phyloP scores from a whole-genome alignment of 2,113 vertebrate species.

The Sander lucioperca region DNA sequence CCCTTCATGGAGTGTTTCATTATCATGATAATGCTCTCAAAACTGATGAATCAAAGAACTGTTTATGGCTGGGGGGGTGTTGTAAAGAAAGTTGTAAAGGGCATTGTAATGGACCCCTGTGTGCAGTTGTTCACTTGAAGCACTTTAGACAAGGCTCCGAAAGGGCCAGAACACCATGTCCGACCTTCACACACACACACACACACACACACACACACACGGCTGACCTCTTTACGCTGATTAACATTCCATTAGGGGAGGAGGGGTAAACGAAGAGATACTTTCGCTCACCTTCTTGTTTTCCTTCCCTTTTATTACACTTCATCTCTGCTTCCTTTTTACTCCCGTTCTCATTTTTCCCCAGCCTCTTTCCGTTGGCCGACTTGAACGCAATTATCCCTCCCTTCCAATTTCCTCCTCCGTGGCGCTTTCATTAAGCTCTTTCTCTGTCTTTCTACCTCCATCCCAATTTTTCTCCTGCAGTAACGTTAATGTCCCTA shows the following conservation, averaged over 20 bases:
- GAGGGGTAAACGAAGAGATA: conserved; percentile 44
- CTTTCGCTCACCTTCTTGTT: conserved; percentile 69
- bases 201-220: conserved; percentile 32
- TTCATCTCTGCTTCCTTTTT: neutral
- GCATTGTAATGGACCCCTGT: conserved; percentile 45
- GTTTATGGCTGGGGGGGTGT: conserved; percentile 29
- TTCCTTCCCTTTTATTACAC: conserved; percentile 9
- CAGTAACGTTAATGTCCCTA: conserved; percentile 12
- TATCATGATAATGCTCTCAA: conserved; percentile 34
- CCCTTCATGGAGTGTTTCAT: neutral
- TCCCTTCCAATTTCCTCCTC: conserved; percentile 26
- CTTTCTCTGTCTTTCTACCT: neutral
- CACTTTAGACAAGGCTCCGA: conserved; percentile 54
- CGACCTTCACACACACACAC: conserved; percentile 40
- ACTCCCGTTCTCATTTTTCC: neutral
- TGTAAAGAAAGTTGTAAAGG: conserved; percentile 49
- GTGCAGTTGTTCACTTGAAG: conserved; percentile 59
- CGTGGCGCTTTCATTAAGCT: conserved; percentile 4
- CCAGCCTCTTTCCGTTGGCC: conserved; percentile 9
- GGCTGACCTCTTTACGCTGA: conserved; percentile 72
- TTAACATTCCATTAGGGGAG: conserved; percentile 78
- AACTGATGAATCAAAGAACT: conserved; percentile 18
- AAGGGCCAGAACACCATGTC: conserved; percentile 52
- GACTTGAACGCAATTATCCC: conserved; percentile 26
- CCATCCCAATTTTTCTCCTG: conserved; percentile 31